phyloP scores from a whole-genome alignment of 2,797 vertebrate species.

The Lutjanus campechanus region DNA sequence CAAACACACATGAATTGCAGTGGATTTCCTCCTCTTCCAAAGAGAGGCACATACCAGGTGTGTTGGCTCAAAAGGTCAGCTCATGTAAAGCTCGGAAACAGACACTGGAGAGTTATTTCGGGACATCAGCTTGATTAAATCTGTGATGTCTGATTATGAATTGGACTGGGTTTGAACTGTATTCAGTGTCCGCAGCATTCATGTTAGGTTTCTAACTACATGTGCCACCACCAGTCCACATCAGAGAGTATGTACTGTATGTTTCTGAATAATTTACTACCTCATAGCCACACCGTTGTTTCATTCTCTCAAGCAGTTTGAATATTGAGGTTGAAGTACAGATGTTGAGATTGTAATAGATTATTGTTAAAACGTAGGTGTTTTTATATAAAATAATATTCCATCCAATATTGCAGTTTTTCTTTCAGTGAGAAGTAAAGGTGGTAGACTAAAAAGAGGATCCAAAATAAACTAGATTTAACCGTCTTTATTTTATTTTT shows the following conservation, averaged over 20 bases:
- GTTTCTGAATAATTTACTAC: slow-evolving; percentile 5
- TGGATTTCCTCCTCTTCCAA: slow-evolving; percentile 17
- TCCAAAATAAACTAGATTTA: background rate
- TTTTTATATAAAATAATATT: too few relatives aligned
- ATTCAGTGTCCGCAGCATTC: slow-evolving; percentile 13
- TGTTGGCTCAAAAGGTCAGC: slow-evolving; percentile 35
- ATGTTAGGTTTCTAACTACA: background rate
- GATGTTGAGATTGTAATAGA: slow-evolving; percentile 5
- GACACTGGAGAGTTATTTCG: slow-evolving; percentile 7
- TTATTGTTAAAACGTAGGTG: slow-evolving; percentile 2
- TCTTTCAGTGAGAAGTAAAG: background rate
- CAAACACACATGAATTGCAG: slow-evolving; percentile 21
- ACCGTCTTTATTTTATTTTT: background rate
- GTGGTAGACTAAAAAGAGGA: background rate
- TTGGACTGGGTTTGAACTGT: slow-evolving; percentile 6
- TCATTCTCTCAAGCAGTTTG: background rate
- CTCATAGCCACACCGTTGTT: slow-evolving; percentile 12
- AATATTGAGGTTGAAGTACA: background rate
- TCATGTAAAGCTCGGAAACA: background rate
- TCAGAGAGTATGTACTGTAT: slow-evolving; percentile 2
- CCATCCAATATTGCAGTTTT: too few relatives aligned
- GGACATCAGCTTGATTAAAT: slow-evolving; percentile 21
- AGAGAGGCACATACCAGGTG: slow-evolving; percentile 15
- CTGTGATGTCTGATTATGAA: slow-evolving; percentile 10
- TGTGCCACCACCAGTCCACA: slow-evolving; percentile 8